These are phyloP conservation scores for Oedothorax gibbosus DNA, from an alignment of 1,140 invertebrate genomes.

Conservation along the genomic window DNA sequence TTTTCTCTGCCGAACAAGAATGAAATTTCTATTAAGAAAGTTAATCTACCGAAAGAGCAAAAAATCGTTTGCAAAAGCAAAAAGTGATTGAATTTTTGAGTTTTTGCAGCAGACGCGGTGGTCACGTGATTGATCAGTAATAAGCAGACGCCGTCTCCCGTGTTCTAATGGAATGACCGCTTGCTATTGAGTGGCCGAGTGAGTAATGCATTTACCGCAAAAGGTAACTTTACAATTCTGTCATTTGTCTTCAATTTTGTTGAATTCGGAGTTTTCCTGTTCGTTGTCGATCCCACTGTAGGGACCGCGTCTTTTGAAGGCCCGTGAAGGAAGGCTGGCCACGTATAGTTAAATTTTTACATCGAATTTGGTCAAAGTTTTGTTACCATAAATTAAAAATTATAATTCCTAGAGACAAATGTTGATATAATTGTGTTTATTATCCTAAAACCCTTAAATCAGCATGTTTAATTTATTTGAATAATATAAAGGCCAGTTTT, in stretches of 20 bases:
- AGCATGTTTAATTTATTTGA: too few species aligned
- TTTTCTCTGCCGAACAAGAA: background rate
- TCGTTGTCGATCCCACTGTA: too few species aligned
- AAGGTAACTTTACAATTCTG: conserved; percentile 12
- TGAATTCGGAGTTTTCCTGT: conserved; percentile 6
- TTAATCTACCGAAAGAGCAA: conserved; percentile 53
- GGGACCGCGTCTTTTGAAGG: too few species aligned
- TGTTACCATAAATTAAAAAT: too few species aligned
- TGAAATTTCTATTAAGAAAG: conserved; percentile 47
- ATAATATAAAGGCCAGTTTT: too few species aligned
- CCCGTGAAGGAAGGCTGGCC: too few species aligned
- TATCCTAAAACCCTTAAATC: too few species aligned
- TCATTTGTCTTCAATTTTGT: conserved; percentile 41
- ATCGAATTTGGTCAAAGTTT: too few species aligned
- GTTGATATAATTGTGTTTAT: too few species aligned
- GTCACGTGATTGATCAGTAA: conserved; percentile 61
- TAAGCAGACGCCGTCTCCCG: conserved; percentile 57
- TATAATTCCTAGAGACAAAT: too few species aligned
- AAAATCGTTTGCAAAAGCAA: conserved; percentile 9
- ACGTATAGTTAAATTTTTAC: too few species aligned
- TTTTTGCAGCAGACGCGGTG: conserved; percentile 45
- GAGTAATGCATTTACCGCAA: conserved; percentile 52
- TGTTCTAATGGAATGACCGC: conserved; percentile 58
- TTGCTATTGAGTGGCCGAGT: conserved; percentile 55
- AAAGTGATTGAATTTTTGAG: conserved; percentile 24